Percentiles rank a stretch among this genome's conserved stretches.
Conservation (phyloP, 2,888 invertebrate species). For the Eustalomyia histrio region DNA sequence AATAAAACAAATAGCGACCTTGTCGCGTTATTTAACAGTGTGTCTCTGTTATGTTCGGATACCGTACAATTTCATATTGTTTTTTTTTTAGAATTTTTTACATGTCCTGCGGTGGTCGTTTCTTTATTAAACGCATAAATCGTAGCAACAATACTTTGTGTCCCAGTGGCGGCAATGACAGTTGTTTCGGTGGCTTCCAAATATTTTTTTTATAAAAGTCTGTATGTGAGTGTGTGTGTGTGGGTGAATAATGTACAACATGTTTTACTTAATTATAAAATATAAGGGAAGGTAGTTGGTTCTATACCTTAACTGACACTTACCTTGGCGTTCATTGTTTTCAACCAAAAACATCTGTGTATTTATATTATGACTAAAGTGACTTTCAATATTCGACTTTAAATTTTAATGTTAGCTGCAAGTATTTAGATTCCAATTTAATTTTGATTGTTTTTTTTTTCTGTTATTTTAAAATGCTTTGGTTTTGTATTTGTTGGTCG, state of each 20-base stretch:
- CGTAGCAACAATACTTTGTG: slow-evolving; percentile 68
- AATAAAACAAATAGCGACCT: slow-evolving; percentile 52
- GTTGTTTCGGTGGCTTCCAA: slow-evolving; percentile 61
- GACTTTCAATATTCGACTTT: slow-evolving; percentile 67
- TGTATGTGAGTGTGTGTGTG: slow-evolving; percentile 5
- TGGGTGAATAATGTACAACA: slow-evolving; percentile 56
- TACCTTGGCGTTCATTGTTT: background rate
- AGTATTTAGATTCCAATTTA: slow-evolving; percentile 65
- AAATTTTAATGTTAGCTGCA: slow-evolving; percentile 65
- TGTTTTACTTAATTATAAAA: slow-evolving; percentile 55
- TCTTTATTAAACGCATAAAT: slow-evolving; percentile 77
- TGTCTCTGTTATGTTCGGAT: slow-evolving; percentile 52
- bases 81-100: slow-evolving; percentile 72
- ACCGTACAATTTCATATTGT: slow-evolving; percentile 70
- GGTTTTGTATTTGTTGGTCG: slow-evolving; percentile 53
- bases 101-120: slow-evolving; percentile 78
- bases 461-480: slow-evolving; percentile 55
- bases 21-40: slow-evolving; percentile 66
- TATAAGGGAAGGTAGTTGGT: slow-evolving; percentile 46
- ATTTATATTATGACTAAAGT: slow-evolving; percentile 53
- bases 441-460: slow-evolving; percentile 59
- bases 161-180: slow-evolving; percentile 76
- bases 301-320: background rate
- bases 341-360: slow-evolving; percentile 58
- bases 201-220: slow-evolving; percentile 36